Conservation (phyloP, 2,797 vertebrate species). For the Rhincodon typus region DNA sequence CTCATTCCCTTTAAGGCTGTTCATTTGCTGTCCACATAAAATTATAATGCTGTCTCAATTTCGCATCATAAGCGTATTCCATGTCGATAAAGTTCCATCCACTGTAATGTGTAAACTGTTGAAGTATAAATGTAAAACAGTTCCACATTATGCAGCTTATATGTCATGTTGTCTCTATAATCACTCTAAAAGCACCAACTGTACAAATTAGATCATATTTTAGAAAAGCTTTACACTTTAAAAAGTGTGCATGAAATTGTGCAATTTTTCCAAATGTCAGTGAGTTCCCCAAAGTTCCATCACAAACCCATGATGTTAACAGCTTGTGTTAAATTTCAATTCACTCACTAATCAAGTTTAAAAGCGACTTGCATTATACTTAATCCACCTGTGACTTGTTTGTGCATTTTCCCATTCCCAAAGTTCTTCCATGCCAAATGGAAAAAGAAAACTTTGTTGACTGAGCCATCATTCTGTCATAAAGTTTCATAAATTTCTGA, state of each 20-base stretch:
- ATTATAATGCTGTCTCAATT: background rate
- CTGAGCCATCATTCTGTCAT: background rate
- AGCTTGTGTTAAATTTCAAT: background rate
- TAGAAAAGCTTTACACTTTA: slow-evolving; percentile 31
- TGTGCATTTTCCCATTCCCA: background rate
- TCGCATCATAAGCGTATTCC: background rate
- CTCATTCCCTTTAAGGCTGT: background rate
- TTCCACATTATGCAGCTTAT: background rate
- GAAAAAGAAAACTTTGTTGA: background rate
- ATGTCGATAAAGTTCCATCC: background rate
- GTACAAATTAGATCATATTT: slow-evolving; percentile 16
- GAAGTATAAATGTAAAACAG: background rate
- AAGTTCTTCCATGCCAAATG: background rate
- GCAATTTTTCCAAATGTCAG: background rate
- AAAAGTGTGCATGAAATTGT: slow-evolving; percentile 25
- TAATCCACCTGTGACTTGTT: background rate
- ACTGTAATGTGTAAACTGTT: background rate
- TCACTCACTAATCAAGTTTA: background rate
- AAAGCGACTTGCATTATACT: background rate
- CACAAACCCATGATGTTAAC: background rate
- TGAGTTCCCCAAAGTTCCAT: background rate
- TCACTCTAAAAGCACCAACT: slow-evolving; percentile 30
- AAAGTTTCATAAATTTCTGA: background rate
- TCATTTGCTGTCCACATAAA: background rate
- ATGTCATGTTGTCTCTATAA: background rate